Evolutionary conservation across 1,140 invertebrate species (phyloP), one percentile per base, ranked within the genome.

Genomic region (Andrena cerasifolii): DNA sequence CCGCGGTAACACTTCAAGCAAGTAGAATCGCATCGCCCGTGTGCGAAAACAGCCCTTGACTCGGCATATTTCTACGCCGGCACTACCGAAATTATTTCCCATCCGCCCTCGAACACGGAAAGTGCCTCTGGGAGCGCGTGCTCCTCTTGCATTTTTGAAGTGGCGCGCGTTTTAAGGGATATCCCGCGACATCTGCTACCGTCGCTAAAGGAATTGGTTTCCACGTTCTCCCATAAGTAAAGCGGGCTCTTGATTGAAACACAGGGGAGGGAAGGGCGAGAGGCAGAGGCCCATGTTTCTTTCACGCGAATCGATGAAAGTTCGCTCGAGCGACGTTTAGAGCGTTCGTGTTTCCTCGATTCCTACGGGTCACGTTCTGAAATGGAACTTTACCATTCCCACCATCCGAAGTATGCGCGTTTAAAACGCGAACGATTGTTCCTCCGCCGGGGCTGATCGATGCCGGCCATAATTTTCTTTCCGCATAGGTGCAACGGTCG

Each of bases 381-480:
- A 58, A 28, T n/a, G 59, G 49, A 58, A 59, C 43, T 82, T 75
- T 58, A 65, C 54, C 63, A 74, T 74, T 59, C 47, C 70, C 53
- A 65, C 54, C 63, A 74, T 74, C 53, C 47, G 40, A 53, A 68
- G 31, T 68, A 76, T 68, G 51, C 73, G 40, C 40, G 62, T n/a
- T 76, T 59, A 68, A 76, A 76, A 68, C 21, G 53, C 73, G 65
- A 76, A 58, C 73, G 65, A 76, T 76, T 76, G 73, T 68, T 58
- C 61, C 26, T 16, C 16, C 16, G 18, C 28, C n/a, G n/a, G n/a
- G n/a, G n/a, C 31, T 76, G 73, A 76, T 76, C 73, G 73, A 76
- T 76, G 65, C 31, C 16, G 43, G 14, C 53, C 73, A 76, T 76
- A 76, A 76, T 68, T 76, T 76, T 76, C 73, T 76, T 58, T 76